phyloP scores from a whole-genome alignment of 1,140 invertebrate genomes.

The Agrilus planipennis region DNA sequence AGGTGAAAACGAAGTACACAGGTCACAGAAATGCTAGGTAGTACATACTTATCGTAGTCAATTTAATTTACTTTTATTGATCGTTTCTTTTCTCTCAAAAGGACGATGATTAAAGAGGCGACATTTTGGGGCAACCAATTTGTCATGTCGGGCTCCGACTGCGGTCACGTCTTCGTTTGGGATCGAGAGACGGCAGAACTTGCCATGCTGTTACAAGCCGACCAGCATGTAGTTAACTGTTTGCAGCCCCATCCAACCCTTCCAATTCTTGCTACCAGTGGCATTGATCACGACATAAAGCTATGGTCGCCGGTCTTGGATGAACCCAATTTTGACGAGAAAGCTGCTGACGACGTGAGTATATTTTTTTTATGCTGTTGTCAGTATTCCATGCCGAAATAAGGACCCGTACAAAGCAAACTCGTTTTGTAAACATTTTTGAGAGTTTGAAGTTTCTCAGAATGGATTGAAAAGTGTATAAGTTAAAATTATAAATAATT shows the following conservation, averaged over 20 bases:
- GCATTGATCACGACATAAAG: slow-evolving; percentile 85
- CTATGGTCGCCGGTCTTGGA: slow-evolving; percentile 62
- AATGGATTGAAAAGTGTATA: no score
- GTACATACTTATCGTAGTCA: slow-evolving; percentile 2
- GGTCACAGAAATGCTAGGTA: slow-evolving; percentile 77
- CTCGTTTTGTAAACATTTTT: no score
- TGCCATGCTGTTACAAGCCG: slow-evolving; percentile 70
- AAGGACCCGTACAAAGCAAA: background rate
- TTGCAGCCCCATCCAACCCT: slow-evolving; percentile 73
- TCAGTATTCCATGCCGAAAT: background rate
- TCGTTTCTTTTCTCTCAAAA: slow-evolving; percentile 32
- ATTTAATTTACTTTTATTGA: background rate
- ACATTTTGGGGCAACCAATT: slow-evolving; percentile 78
- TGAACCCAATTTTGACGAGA: slow-evolving; percentile 50
- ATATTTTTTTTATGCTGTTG: background rate
- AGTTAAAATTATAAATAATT: no score
- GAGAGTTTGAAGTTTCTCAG: no score
- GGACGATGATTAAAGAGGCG: slow-evolving; percentile 82
- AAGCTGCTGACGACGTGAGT: slow-evolving; percentile 57
- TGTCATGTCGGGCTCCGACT: slow-evolving; percentile 79
- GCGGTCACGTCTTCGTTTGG: slow-evolving; percentile 69
- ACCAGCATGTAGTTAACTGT: slow-evolving; percentile 80
- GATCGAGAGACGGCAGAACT: slow-evolving; percentile 49
- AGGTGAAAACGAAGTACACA: slow-evolving; percentile 57
- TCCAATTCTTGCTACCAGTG: slow-evolving; percentile 73